These are phyloP conservation scores for Urosaurus nigricauda DNA, from an alignment of 2,797 vertebrate species.

Conservation along the genomic window DNA sequence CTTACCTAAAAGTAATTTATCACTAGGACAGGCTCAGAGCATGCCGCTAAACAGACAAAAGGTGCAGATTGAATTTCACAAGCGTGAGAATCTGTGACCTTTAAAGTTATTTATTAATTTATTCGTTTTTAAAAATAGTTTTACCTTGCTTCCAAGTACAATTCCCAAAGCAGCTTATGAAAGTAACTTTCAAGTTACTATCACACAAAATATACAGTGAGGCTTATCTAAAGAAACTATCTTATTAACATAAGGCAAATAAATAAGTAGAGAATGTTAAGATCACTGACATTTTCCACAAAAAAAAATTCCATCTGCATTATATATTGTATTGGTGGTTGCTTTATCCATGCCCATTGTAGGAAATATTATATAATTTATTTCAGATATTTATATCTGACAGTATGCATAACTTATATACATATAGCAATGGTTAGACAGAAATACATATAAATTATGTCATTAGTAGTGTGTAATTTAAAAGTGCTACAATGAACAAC, in stretches of 20 bases:
- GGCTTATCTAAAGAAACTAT: not conserved
- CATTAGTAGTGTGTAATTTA: conserved; percentile 28
- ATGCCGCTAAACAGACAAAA: not conserved
- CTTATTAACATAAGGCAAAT: not conserved
- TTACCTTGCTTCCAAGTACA: not conserved
- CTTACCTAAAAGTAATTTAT: conserved; percentile 10
- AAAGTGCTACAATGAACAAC: conserved; percentile 35
- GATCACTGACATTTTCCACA: not conserved
- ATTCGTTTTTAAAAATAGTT: not conserved
- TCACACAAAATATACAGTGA: not conserved
- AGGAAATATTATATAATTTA: conserved; percentile 58
- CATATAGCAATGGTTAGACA: conserved; percentile 32
- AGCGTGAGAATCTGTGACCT: conserved; percentile 43
- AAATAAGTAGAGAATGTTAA: not conserved
- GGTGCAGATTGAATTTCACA: not conserved
- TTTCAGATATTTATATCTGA: conserved; percentile 52
- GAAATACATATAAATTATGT: conserved; percentile 16
- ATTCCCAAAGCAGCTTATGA: not conserved
- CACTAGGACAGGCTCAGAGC: not conserved
- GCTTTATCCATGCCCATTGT: conserved; percentile 30
- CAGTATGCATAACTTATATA: conserved; percentile 21
- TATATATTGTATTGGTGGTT: conserved; percentile 49
- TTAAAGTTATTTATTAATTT: conserved; percentile 49
- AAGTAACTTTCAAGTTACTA: not conserved
- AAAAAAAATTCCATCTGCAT: not conserved